Conservation (phyloP, 2,113 vertebrate species). For the Cyprichromis sp. region DNA sequence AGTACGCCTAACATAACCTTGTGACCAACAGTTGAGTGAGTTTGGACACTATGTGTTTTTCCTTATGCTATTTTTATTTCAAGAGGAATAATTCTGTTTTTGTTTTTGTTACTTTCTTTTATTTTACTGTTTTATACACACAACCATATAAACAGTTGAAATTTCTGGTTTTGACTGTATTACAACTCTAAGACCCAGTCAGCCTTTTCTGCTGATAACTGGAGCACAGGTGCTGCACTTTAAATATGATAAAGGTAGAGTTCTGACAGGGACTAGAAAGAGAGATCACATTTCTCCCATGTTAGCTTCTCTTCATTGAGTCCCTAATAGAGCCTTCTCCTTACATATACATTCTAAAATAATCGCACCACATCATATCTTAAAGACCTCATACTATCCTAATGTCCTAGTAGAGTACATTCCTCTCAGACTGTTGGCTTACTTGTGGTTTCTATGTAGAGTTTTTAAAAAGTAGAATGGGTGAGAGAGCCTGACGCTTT, state of each 20-base stretch:
- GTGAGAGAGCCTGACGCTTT: background rate
- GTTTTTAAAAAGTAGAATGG: background rate
- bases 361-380: background rate
- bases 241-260: background rate
- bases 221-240: background rate
- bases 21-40: background rate
- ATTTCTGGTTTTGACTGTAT: background rate
- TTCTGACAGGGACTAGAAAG: background rate
- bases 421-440: background rate
- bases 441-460: background rate
- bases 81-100: background rate
- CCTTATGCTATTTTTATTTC: background rate
- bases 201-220: background rate
- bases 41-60: background rate
- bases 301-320: background rate
- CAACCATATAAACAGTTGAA: background rate
- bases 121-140: background rate
- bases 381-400: background rate
- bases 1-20: background rate
- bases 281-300: background rate
- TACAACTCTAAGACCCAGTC: background rate
- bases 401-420: fast-evolving
- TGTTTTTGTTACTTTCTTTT: background rate
- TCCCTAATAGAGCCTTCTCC: background rate
- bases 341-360: background rate